These are phyloP conservation scores for Elanoides forficatus DNA, from an alignment of 2,113 vertebrate species.

Conservation along the genomic window DNA sequence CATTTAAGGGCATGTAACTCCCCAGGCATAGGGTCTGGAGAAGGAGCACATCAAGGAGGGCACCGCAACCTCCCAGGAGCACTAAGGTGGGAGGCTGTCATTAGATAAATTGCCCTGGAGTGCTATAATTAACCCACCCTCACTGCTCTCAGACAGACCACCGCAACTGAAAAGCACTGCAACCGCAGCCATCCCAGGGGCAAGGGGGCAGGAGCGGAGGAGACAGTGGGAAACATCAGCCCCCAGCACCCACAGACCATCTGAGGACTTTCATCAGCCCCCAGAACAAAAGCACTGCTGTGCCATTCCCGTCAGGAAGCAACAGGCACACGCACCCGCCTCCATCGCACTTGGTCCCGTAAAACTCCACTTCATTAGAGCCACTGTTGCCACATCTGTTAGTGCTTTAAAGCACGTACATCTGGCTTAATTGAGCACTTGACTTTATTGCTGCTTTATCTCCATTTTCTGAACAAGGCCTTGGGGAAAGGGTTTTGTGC, in stretches of 20 bases:
- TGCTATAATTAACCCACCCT: neutral
- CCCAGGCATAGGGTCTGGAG: neutral
- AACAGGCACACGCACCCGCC: rapidly evolving
- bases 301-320: neutral
- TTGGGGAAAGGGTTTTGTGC: neutral
- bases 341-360: neutral
- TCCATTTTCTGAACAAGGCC: constrained; percentile 1
- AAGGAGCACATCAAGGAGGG: neutral
- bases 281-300: neutral
- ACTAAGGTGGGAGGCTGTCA: neutral
- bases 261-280: neutral
- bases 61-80: neutral
- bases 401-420: constrained; percentile 25
- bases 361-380: neutral
- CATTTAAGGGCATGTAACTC: neutral
- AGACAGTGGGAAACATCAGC: neutral
- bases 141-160: neutral
- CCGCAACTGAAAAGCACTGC: neutral
- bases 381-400: constrained; percentile 27
- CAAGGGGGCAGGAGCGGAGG: neutral
- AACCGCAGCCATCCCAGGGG: neutral
- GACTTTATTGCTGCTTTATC: constrained; percentile 41
- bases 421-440: constrained; percentile 35
- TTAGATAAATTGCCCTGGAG: neutral
- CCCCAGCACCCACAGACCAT: neutral